Percentiles rank a stretch among this genome's conserved stretches.
Evolutionary conservation across 1,140 invertebrate species (phyloP).

Genomic region (Thalassaphorura encarpata): DNA sequence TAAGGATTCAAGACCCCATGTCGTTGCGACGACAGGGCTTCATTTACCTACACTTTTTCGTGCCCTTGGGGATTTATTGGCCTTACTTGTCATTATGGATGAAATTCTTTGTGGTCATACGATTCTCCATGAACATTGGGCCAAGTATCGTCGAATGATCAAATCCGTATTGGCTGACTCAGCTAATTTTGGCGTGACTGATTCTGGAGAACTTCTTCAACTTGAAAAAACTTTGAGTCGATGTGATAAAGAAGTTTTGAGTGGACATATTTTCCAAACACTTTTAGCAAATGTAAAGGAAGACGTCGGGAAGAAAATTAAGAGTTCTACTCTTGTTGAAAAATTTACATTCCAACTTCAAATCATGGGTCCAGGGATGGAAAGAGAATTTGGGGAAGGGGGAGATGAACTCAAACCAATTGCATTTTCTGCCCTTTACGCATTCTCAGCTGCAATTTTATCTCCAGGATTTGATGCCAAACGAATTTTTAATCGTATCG

Average conservation of each 20-base stretch:
- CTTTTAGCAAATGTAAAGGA: conserved; percentile 16
- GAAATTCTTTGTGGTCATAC: conserved; percentile 52
- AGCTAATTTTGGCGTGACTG: conserved; percentile 46
- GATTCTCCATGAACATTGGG: conserved; percentile 56
- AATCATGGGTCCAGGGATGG: conserved; percentile 19
- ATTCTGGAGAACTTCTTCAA: conserved; percentile 46
- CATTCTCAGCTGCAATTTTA: conserved; percentile 14
- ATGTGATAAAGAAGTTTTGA: conserved; percentile 51
- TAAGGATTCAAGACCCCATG: conserved; percentile 29
- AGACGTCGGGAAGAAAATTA: conserved; percentile 12
- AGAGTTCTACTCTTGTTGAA: conserved; percentile 14
- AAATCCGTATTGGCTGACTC: conserved; percentile 57
- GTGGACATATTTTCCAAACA: conserved; percentile 55
- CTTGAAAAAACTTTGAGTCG: conserved; percentile 56
- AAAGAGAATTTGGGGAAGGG: conserved; percentile 27
- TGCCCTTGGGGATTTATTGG: conserved; percentile 53
- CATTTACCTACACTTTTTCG: conserved; percentile 42
- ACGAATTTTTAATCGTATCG: conserved; percentile 14
- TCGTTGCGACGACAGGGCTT: conserved; percentile 20
- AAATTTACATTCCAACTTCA: conserved; percentile 18
- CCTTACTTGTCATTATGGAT: conserved; percentile 60
- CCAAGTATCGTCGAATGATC: conserved; percentile 56
- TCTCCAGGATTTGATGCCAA: conserved; percentile 18
- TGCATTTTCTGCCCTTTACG: conserved; percentile 26
- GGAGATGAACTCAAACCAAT: conserved; percentile 28